Evolutionary conservation across 2,113 vertebrate species (phyloP), one percentile per base, ranked within the genome.

Genomic region (Zosterops hypoxanthus): DNA sequence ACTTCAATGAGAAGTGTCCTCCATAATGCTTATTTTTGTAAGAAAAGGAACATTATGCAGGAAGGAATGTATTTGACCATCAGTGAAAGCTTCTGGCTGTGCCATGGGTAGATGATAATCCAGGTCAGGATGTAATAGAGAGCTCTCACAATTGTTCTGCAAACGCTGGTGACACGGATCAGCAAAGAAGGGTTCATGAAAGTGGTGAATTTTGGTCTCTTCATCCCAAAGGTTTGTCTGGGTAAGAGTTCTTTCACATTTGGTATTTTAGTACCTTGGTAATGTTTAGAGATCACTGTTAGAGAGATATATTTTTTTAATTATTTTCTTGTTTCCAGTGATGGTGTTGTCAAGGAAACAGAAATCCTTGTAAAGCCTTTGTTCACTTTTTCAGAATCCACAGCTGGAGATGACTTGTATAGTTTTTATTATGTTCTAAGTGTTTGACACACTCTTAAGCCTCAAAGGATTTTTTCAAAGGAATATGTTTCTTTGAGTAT

Each of bases 311-410:
- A 73, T 92, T 96, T 97, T 97, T 96, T 91, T 23, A 97, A 98
- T 97, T 97, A 97, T 97, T 97, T 98, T 82, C 69, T 95, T 96
- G 94, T 97, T 97, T 97, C 96, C 47, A 88, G 94, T 90, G 90
- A 94, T 97, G 92, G 89, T 96, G 98, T 98, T 98, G 98, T 97
- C 98, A 98, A 60, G 98, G 98, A 96, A 98, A 98, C 97, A 44
- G 85, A 96, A 97, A 96, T 95, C 95, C 78, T 80, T 95, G 89
- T 96, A 94, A 96, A 93, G 95, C 77, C 55, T 93, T 91, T 86
- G 95, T 97, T 94, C 91, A 87, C 75, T 82, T 93, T 95, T 86
- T 97, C 50, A 52, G 72, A 88, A 88, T 92, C 90, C 82, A 77
- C 94, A 93, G 80, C 90, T 56, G 91, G 86, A 70, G 95, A 95